Evolutionary conservation across 1,140 invertebrate genomes (phyloP).

Genomic region (Drosophila biarmipes): DNA sequence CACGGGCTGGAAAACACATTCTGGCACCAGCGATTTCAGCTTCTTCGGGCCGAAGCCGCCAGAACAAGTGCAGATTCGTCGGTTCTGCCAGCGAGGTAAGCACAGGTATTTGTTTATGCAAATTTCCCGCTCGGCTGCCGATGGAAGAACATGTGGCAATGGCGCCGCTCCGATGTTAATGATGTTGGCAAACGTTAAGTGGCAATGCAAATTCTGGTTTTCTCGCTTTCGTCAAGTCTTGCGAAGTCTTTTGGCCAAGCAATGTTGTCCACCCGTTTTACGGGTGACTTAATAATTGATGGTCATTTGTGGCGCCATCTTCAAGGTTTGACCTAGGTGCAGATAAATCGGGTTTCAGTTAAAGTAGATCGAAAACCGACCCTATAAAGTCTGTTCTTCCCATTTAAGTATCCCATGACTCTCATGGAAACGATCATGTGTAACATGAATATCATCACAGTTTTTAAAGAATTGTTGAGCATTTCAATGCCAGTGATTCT

Average conservation of each 20-base stretch:
- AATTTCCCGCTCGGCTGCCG: constrained; percentile 50
- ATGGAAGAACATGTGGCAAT: constrained; percentile 55
- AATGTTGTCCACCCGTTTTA: constrained; percentile 23
- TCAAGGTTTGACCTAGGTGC: constrained; percentile 29
- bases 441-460: too few species aligned
- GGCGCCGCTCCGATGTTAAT: constrained; percentile 42
- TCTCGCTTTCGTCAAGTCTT: constrained; percentile 16
- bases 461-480: too few species aligned
- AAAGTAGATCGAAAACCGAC: too few species aligned
- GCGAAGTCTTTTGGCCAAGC: constrained; percentile 33
- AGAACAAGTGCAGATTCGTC: constrained; percentile 58
- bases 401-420: too few species aligned
- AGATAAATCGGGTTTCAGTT: not conserved
- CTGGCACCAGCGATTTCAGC: constrained; percentile 37
- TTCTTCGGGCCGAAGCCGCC: constrained; percentile 13
- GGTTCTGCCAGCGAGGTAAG: constrained; percentile 34
- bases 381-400: too few species aligned
- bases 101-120: constrained; percentile 70
- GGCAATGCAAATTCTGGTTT: constrained; percentile 42
- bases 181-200: constrained; percentile 32
- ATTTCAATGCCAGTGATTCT: too few species aligned
- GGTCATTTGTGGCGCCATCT: constrained; percentile 54
- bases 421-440: too few species aligned
- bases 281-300: constrained; percentile 36
- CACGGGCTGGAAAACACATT: constrained; percentile 71